phyloP scores from a whole-genome alignment of 2,888 invertebrate species.

The Aporophyla nigra region DNA sequence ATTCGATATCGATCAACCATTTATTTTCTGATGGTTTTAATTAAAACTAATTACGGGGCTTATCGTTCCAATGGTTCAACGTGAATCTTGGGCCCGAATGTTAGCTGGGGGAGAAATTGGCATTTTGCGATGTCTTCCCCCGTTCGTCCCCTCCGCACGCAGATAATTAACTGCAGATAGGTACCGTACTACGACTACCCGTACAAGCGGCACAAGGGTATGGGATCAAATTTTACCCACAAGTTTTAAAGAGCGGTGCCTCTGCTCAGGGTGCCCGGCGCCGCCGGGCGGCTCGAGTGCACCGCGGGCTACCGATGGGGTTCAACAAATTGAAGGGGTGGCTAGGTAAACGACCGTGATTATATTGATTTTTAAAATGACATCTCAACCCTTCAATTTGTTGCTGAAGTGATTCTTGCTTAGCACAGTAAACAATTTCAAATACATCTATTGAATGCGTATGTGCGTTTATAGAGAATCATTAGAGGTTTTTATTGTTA shows the following conservation, averaged over 20 bases:
- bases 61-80: constrained; percentile 81
- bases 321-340: constrained; percentile 87
- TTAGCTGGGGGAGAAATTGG: constrained; percentile 82
- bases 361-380: constrained; percentile 88
- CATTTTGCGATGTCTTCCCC: constrained; percentile 84
- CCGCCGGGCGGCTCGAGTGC: constrained; percentile 69
- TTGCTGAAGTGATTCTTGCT: constrained; percentile 28
- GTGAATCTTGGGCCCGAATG: constrained; percentile 79
- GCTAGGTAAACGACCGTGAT: constrained; percentile 87
- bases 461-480: not conserved
- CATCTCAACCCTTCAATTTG: constrained; percentile 76
- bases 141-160: constrained; percentile 80
- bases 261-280: constrained; percentile 71
- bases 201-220: constrained; percentile 79
- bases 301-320: constrained; percentile 79
- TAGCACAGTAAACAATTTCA: constrained; percentile 10
- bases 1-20: constrained; percentile 73
- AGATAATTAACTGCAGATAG: constrained; percentile 90
- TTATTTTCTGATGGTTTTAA: constrained; percentile 84
- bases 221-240: constrained; percentile 87
- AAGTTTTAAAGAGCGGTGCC: constrained; percentile 86
- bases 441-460: not conserved
- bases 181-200: constrained; percentile 74
- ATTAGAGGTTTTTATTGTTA: constrained; percentile 1
- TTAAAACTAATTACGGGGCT: constrained; percentile 88